phyloP scores from a whole-genome alignment of 2,888 invertebrate genomes.

The Hoplodrina blanda region DNA sequence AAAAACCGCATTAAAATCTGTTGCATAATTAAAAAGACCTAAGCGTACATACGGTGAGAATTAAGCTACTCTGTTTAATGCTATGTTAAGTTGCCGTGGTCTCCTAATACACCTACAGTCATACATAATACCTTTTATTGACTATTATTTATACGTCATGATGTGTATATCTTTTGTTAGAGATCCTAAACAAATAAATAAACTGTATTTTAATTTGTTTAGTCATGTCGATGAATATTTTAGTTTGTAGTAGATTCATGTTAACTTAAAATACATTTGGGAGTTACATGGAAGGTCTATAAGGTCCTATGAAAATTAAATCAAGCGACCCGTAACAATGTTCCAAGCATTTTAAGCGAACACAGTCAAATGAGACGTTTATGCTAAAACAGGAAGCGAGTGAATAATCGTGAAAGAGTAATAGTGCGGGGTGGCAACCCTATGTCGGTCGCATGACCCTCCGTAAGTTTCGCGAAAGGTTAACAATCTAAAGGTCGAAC shows the following conservation, averaged over 20 bases:
- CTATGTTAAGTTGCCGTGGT: no score
- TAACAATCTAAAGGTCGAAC: slow-evolving; percentile 77
- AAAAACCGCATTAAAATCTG: no score
- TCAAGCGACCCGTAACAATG: slow-evolving; percentile 63
- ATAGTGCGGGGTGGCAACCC: slow-evolving; percentile 62
- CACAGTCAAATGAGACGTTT: slow-evolving; percentile 52
- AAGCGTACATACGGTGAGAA: no score
- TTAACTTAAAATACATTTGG: slow-evolving; percentile 23
- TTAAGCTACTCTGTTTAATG: no score
- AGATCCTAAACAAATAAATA: no score
- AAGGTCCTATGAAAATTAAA: slow-evolving; percentile 64
- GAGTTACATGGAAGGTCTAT: slow-evolving; percentile 23
- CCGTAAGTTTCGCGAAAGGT: slow-evolving; percentile 74
- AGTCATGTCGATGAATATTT: slow-evolving; percentile 13
- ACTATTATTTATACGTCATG: no score
- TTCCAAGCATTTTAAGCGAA: slow-evolving; percentile 53
- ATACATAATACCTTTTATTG: no score
- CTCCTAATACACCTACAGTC: no score
- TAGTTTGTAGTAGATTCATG: not conserved
- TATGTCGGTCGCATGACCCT: slow-evolving; percentile 61
- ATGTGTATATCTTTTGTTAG: no score
- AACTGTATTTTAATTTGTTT: slow-evolving; percentile 16
- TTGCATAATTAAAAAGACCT: no score
- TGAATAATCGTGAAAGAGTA: slow-evolving; percentile 62
- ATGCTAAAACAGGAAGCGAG: slow-evolving; percentile 63